These are phyloP conservation scores for Coleophora flavipennella DNA, from an alignment of 2,888 invertebrate genomes.

Conservation along the genomic window DNA sequence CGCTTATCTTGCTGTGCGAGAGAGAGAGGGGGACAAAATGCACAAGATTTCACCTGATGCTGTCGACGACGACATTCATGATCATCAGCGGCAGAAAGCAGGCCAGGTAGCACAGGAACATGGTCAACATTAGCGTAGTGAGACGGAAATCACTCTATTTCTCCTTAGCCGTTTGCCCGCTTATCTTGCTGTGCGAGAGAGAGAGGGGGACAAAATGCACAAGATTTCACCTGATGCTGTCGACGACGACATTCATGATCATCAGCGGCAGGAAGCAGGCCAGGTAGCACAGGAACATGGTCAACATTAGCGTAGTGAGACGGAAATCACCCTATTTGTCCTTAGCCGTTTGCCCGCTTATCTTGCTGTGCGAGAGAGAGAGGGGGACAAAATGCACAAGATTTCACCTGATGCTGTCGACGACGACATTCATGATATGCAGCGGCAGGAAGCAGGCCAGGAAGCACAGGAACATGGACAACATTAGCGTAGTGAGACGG, in stretches of 20 bases:
- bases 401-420: conserved; percentile 80
- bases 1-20: conserved; percentile 55
- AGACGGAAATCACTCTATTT: conserved; percentile 82
- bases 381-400: too few relatives aligned
- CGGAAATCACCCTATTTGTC: conserved; percentile 73
- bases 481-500: conserved; percentile 88
- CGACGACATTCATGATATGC: conserved; percentile 90
- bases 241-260: conserved; percentile 90
- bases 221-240: conserved; percentile 75
- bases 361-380: conserved; percentile 48
- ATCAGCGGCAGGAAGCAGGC: conserved; percentile 86
- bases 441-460: conserved; percentile 81
- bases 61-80: conserved; percentile 89
- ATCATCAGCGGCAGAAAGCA: conserved; percentile 91
- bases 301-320: conserved; percentile 89
- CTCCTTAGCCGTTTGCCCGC: conserved; percentile 62
- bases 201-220: too few relatives aligned
- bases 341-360: conserved; percentile 61
- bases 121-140: conserved; percentile 90
- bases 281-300: conserved; percentile 82
- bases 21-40: too few relatives aligned
- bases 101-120: conserved; percentile 92
- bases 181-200: conserved; percentile 51
- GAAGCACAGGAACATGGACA: conserved; percentile 85
- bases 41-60: conserved; percentile 71